Evolutionary conservation across 2,888 invertebrate species (phyloP), one percentile per base, ranked within the genome.

Genomic region (Plebejus melissa): DNA sequence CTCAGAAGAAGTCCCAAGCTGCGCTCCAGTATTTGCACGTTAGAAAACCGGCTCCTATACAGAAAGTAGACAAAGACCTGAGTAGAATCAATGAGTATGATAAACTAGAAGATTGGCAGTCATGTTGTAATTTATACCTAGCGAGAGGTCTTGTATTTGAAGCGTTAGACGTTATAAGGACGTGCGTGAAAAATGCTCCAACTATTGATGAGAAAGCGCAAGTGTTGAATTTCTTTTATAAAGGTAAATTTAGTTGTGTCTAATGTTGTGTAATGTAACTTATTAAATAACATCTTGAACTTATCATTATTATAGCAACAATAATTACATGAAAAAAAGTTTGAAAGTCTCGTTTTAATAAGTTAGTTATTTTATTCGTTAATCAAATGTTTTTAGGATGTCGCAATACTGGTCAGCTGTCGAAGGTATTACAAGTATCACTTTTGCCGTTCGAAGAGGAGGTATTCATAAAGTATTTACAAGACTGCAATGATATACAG

Each of bases 11-110:
- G 80, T 94, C 95, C 0, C 95, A 95, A 81, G 94, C 96, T 13
- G 97, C 97, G 0, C 87, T 97, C 28, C 94, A 95, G 32, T 97
- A 97, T 85, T 83, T 96, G 22, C 95, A 95, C 81, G 94, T 96
- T 0, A 87, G 95, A 0, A 90, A 94, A 90, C 86, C 96, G 85
- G 78, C 94, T 0, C 88, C 95, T 0, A 86, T 93, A 1, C 94
- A 95, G 2, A 85, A 93, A 38, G 94, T 94, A n/a, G 81, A 81
- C 2, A 83, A 83, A 13, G 84, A 84, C 2, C 80, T 74, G 0
- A 77, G 80, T 82, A 74, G 80, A 41, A 79, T 85, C 0, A 86
- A 82, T 13, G 89, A 88, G n/a, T 85, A 86, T 1, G 90, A 90
- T 5, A 89, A 90, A 74, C 65, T 89, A 60, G 94, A 94, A 50